These are phyloP conservation scores for Periophthalmus modestus DNA, from an alignment of 2,113 vertebrate genomes.

Conservation along the genomic window DNA sequence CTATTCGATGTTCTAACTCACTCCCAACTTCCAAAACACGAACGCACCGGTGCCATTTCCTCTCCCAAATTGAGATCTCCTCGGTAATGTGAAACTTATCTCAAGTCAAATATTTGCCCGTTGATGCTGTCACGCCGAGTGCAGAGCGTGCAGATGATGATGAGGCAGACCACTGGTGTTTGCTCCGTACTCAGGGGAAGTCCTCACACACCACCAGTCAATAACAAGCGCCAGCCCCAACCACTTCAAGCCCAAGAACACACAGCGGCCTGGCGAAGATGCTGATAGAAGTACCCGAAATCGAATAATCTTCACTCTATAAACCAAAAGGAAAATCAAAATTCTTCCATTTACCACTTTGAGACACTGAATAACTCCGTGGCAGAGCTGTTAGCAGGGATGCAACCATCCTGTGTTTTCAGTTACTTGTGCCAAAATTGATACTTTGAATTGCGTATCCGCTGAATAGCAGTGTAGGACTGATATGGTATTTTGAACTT, in stretches of 20 bases:
- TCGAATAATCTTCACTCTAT: neutral
- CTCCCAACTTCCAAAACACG: constrained; percentile 31
- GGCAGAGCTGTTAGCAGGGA: too few relatives aligned
- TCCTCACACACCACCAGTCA: constrained; percentile 59
- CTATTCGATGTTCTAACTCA: constrained; percentile 29
- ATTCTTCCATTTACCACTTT: too few relatives aligned
- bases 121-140: constrained; percentile 64
- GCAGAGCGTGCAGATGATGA: constrained; percentile 52
- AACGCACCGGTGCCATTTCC: constrained; percentile 34
- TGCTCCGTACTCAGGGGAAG: constrained; percentile 65
- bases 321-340: neutral
- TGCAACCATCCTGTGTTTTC: too few relatives aligned
- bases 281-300: neutral
- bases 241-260: constrained; percentile 24
- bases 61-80: constrained; percentile 44
- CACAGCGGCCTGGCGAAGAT: neutral
- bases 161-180: constrained; percentile 66
- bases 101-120: constrained; percentile 69
- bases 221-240: constrained; percentile 53
- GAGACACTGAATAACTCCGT: too few relatives aligned
- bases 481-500: too few relatives aligned
- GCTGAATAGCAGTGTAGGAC: too few relatives aligned
- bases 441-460: too few relatives aligned
- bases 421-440: too few relatives aligned
- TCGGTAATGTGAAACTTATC: constrained; percentile 66